Evolutionary conservation across 2,888 invertebrate species (phyloP).

Genomic region (Deroplatys truncata): DNA sequence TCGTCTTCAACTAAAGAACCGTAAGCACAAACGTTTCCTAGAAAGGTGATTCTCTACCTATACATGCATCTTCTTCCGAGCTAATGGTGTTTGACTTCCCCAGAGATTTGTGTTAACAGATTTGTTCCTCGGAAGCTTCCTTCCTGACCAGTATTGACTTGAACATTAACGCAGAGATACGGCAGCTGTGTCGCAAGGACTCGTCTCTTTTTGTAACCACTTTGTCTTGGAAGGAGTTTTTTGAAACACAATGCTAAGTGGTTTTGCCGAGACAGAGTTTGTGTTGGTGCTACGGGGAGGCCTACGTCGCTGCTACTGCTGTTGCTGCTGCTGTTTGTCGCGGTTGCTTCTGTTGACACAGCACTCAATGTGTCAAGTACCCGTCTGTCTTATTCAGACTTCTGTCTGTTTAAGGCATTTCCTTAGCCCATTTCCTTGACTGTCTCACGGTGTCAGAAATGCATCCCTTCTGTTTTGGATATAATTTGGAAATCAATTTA

Average conservation of each 20-base stretch:
- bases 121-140: not conserved
- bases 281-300: not conserved
- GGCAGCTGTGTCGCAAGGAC: not conserved
- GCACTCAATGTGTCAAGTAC: conserved; percentile 9
- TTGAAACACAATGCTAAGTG: conserved; percentile 7
- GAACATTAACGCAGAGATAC: not conserved
- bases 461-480: not conserved
- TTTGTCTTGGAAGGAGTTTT: conserved; percentile 4
- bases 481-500: not conserved
- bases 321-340: not conserved
- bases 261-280: conserved; percentile 2
- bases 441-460: not conserved
- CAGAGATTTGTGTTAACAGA: not conserved
- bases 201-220: conserved; percentile 1
- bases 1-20: not conserved
- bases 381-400: not conserved
- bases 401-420: not conserved
- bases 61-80: not conserved
- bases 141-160: not conserved
- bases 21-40: not conserved
- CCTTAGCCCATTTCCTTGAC: not conserved
- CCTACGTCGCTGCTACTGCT: too few species aligned
- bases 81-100: not conserved
- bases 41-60: not conserved
- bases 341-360: not conserved